These are phyloP conservation scores for Sebastes nivosus DNA, from an alignment of 2,797 vertebrate genomes.

Conservation along the genomic window DNA sequence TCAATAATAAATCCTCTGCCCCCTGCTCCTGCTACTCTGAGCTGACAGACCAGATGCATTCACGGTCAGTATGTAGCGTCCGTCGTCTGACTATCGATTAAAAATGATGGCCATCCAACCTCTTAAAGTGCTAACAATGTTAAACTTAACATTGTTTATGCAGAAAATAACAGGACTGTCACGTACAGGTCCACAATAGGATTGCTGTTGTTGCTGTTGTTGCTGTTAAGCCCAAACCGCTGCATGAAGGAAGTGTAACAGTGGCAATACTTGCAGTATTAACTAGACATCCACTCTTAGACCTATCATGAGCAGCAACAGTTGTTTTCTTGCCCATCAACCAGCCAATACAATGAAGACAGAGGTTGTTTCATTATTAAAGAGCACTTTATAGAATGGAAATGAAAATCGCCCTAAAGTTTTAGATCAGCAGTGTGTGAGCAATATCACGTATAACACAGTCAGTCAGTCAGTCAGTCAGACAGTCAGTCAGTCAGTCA, in stretches of 20 bases:
- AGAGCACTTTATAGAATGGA: background rate
- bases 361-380: constrained; percentile 4
- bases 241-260: background rate
- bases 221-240: background rate
- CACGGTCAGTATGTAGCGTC: too few species aligned
- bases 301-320: background rate
- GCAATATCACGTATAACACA: background rate
- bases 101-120: too few species aligned
- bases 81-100: too few species aligned
- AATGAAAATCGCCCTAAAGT: constrained; percentile 6
- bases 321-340: background rate
- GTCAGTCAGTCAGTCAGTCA: background rate
- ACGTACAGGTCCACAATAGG: too few species aligned
- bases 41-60: too few species aligned
- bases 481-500: too few species aligned
- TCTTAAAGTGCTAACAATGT: too few species aligned
- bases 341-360: background rate
- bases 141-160: background rate
- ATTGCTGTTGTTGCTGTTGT: background rate
- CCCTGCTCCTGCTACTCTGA: too few species aligned
- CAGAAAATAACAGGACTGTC: background rate
- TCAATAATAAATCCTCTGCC: too few species aligned
- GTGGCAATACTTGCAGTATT: background rate
- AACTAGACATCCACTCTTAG: background rate
- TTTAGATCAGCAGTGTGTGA: background rate